Evolutionary conservation across 2,113 vertebrate species (phyloP).

Genomic region (Blennius ocellaris): DNA sequence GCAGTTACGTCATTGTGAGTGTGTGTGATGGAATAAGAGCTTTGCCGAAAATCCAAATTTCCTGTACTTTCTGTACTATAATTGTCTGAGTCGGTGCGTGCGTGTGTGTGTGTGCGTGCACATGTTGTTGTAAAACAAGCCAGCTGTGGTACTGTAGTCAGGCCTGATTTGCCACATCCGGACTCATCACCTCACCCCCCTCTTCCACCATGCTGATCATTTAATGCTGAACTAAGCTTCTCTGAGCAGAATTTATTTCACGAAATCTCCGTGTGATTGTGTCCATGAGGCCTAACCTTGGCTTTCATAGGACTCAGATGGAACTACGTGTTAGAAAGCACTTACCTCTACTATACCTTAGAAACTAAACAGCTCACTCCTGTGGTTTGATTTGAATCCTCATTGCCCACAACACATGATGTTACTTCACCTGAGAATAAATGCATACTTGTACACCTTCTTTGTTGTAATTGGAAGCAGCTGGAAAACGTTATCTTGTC

Average conservation of each 20-base stretch:
- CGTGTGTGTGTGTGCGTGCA: background rate
- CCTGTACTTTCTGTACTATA: background rate
- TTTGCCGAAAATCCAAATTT: background rate
- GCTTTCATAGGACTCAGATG: conserved; percentile 71
- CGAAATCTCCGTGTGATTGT: conserved; percentile 70
- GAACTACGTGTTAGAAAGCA: conserved; percentile 5
- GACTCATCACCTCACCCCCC: conserved; percentile 60
- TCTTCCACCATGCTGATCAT: conserved; percentile 55
- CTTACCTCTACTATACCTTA: conserved; percentile 17
- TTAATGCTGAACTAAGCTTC: conserved; percentile 61
- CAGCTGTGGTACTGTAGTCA: conserved; percentile 54
- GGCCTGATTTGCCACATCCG: conserved; percentile 65
- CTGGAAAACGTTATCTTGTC: too few species aligned
- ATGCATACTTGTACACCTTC: too few species aligned
- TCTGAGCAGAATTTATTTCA: conserved; percentile 65
- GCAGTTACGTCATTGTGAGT: conserved; percentile 32
- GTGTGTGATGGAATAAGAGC: conserved; percentile 9
- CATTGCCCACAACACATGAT: background rate
- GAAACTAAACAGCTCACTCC: conserved; percentile 23
- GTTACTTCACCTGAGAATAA: too few species aligned
- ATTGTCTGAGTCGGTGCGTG: background rate
- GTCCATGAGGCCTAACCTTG: conserved; percentile 43
- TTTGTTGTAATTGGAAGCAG: too few species aligned
- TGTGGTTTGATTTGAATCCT: conserved; percentile 41
- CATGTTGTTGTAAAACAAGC: conserved; percentile 28